Evolutionary conservation across 2,113 vertebrate genomes (phyloP), one percentile per base, ranked within the genome.

Genomic region (Atractosteus spatula): DNA sequence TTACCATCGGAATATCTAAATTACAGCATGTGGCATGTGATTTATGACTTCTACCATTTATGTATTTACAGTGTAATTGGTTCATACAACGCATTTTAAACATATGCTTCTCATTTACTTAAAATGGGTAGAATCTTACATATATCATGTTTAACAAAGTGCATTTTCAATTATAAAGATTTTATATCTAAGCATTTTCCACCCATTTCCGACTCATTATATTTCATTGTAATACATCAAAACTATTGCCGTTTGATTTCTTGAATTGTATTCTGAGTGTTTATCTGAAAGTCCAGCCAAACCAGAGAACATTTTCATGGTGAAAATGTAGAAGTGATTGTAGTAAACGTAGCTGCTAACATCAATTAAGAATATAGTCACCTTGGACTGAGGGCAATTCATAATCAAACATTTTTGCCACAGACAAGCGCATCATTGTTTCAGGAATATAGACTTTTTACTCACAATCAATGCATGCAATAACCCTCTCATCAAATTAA

Each of bases 221-320:
- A 7, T 51, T 7, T 51, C 4, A 51, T 5, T 51, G 8, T 51
- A 51, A 51, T 51, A 51, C 47, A 51, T 29, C 17, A 63, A 7
- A 16, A 41, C 8, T 45, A 62, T 55, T 17, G 43, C 41, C 66
- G 55, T 42, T 41, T 8, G 55, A 10, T 65, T 43, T 41, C 41
- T n/a, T 71, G 13, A 62, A 12, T 71, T 64, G 41, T 17, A 65
- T 54, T 62, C 42, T 72, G 10, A 65, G 10, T 66, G 66, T 68
- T 66, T 68, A 5, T 41, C 10, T 59, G 55, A 67, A 43, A 59
- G 14, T 73, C 16, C 17, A 73, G 66, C 51, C 41, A 57, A 16
- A 59, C 55, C 3, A 66, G 17, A 16, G 41, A 72, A 8, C n/a
- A 41, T 14, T 45, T 72, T 73, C 55, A 62, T 10, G 43, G 69